A percentile compares a stretch with the other conserved stretches of the same genome.
These are phyloP conservation scores for Phrixothrix hirtus DNA, from an alignment of 2,888 invertebrate species.

Conservation along the genomic window DNA sequence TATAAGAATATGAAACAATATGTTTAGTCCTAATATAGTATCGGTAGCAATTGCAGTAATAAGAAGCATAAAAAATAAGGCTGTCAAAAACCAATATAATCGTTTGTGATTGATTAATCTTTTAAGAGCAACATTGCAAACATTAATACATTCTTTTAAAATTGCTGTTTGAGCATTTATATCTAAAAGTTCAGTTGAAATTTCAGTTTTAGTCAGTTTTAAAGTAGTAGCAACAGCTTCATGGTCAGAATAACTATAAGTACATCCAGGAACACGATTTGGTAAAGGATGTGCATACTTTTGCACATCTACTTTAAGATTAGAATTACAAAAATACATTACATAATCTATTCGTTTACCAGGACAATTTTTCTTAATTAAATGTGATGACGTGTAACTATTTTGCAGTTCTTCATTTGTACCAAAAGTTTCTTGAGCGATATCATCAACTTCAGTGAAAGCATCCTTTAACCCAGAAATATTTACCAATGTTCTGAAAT, in stretches of 20 bases:
- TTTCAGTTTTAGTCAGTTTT: slow-evolving; percentile 44
- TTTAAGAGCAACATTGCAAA: slow-evolving; percentile 63
- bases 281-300: slow-evolving; percentile 74
- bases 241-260: slow-evolving; percentile 87
- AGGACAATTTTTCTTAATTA: slow-evolving; percentile 61
- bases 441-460: slow-evolving; percentile 48
- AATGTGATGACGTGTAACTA: slow-evolving; percentile 70
- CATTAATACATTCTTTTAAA: slow-evolving; percentile 62
- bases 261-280: slow-evolving; percentile 69
- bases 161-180: slow-evolving; percentile 42
- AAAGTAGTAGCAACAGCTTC: slow-evolving; percentile 75
- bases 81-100: slow-evolving; percentile 60
- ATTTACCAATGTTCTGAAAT: slow-evolving; percentile 60
- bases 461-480: slow-evolving; percentile 63
- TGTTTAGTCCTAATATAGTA: slow-evolving; percentile 52
- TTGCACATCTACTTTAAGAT: slow-evolving; percentile 53
- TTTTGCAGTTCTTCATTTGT: slow-evolving; percentile 84
- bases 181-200: slow-evolving; percentile 25
- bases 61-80: slow-evolving; percentile 60
- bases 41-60: slow-evolving; percentile 60
- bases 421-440: slow-evolving; percentile 55
- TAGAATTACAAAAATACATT: slow-evolving; percentile 62
- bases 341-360: slow-evolving; percentile 95
- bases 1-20: slow-evolving; percentile 62
- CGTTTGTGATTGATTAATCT: slow-evolving; percentile 59